Evolutionary conservation across 2,888 invertebrate species (phyloP).

Genomic region (Merodon equestris): DNA sequence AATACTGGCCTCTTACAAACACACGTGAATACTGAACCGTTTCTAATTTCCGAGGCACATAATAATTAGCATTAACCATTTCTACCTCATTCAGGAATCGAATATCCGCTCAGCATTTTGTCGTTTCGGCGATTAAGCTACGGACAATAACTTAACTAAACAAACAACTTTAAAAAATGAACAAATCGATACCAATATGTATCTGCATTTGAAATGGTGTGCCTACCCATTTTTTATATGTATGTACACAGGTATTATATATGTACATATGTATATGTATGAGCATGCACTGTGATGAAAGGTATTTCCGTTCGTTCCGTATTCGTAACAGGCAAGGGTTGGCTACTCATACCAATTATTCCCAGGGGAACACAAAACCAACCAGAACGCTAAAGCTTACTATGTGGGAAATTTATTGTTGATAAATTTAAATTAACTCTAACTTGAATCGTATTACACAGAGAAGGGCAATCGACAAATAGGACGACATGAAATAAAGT

Average conservation of each 20-base stretch:
- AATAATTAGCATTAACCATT: slow-evolving; percentile 62
- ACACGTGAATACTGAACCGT: too few relatives aligned
- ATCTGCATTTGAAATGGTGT: slow-evolving; percentile 62
- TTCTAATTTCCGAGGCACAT: too few relatives aligned
- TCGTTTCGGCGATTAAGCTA: too few relatives aligned
- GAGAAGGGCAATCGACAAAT: too few relatives aligned
- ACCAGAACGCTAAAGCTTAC: slow-evolving; percentile 22
- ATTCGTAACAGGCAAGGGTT: slow-evolving; percentile 21
- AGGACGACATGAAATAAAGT: slow-evolving; percentile 21
- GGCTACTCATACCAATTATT: slow-evolving; percentile 21
- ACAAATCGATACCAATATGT: slow-evolving; percentile 51
- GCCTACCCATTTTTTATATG: slow-evolving; percentile 51
- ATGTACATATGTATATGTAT: too few relatives aligned
- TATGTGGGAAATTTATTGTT: slow-evolving; percentile 68
- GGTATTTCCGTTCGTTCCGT: slow-evolving; percentile 60
- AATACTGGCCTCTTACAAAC: too few relatives aligned
- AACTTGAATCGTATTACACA: too few relatives aligned
- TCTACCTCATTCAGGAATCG: slow-evolving; percentile 34
- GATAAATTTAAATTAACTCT: slow-evolving; percentile 68
- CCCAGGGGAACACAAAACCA: background rate
- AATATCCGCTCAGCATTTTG: slow-evolving; percentile 41
- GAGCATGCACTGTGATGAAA: slow-evolving; percentile 47
- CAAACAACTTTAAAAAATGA: too few relatives aligned
- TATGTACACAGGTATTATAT: too few relatives aligned
- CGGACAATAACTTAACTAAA: too few relatives aligned